phyloP scores from a whole-genome alignment of 2,113 vertebrate species.

The Syngnathus scovelli region DNA sequence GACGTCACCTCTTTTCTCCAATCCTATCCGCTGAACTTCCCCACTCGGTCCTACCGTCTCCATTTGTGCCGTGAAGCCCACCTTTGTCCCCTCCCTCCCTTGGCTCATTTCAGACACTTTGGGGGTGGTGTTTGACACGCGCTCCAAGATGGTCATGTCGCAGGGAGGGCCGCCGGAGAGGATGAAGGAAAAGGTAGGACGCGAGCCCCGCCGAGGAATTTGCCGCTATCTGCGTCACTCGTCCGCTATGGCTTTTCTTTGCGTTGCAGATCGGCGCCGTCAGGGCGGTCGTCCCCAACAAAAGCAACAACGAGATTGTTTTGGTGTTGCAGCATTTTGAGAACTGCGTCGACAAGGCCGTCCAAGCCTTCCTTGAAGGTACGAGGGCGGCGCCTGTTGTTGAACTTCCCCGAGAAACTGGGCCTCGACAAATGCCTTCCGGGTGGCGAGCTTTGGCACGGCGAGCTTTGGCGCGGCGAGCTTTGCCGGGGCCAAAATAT shows the following conservation, averaged over 20 bases:
- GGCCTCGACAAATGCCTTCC: background rate
- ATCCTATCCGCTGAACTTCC: no score
- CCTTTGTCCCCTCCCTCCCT: no score
- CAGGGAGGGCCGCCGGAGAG: slow-evolving; percentile 88
- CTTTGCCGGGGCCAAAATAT: no score
- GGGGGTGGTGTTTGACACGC: slow-evolving; percentile 91
- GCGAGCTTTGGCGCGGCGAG: no score
- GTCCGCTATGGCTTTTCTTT: background rate
- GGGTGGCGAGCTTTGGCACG: no score
- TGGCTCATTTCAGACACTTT: slow-evolving; percentile 74
- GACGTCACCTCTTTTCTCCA: slow-evolving; percentile 10
- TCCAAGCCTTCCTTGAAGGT: slow-evolving; percentile 97
- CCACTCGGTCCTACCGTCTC: no score
- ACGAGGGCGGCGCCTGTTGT: slow-evolving; percentile 24
- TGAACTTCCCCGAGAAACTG: background rate
- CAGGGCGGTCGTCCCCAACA: slow-evolving; percentile 89
- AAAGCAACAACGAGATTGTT: slow-evolving; percentile 96
- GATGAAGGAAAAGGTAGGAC: slow-evolving; percentile 93
- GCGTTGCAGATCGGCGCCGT: slow-evolving; percentile 82
- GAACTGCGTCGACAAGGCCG: slow-evolving; percentile 87
- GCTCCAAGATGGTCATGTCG: slow-evolving; percentile 91
- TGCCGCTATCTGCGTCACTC: background rate
- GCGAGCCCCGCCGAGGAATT: background rate
- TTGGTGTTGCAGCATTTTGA: slow-evolving; percentile 94
- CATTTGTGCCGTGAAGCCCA: no score